Evolutionary conservation across 2,113 vertebrate genomes (phyloP), one percentile per base, ranked within the genome.

Genomic region (Sminthopsis crassicaudata): DNA sequence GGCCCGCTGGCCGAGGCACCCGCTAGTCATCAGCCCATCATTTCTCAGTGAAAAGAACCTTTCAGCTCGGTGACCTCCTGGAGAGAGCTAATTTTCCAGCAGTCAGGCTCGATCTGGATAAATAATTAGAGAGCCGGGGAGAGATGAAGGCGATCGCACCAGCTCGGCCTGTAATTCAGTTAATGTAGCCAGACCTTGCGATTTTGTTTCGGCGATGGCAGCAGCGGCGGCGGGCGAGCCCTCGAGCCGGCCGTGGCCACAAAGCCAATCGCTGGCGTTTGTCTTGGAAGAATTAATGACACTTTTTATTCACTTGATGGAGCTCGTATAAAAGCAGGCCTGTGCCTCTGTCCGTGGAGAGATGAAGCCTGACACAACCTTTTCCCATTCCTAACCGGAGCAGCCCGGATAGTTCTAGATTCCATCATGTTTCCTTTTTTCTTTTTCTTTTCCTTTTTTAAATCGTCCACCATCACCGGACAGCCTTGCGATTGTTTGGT

Each of bases 41-140:
- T 98, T 98, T 98, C 98, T 98, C 97, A 89, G 97, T 98, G 98
- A 98, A 98, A 98, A 98, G 98, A 98, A 98, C 98, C 98, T 99
- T 99, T 99, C 98, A 98, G 98, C 98, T 99, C 98, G 0, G 98
- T 98, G 98, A 98, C 98, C 98, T 99, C 98, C 98, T 98, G 98
- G 97, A 98, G 98, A 98, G 98, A 98, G 98, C 98, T 98, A 98
- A 98, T 98, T 99, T 98, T 99, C 98, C 98, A 99, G 98, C 98
- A 99, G 98, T 98, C 98, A 98, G 98, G 97, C 98, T 98, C 97
- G 98, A 99, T 98, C 98, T 98, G 98, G 98, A 98, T 98, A 99
- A 99, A 99, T 99, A 99, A 99, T 99, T 98, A 98, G 98, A 98
- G 98, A 98, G 98, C 76, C 93, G 96, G 97, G 54, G 97, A 98